A percentile compares a stretch with the other conserved stretches of the same genome.
Evolutionary conservation across 2,888 invertebrate species (phyloP).

Genomic region (Athalia cordata): DNA sequence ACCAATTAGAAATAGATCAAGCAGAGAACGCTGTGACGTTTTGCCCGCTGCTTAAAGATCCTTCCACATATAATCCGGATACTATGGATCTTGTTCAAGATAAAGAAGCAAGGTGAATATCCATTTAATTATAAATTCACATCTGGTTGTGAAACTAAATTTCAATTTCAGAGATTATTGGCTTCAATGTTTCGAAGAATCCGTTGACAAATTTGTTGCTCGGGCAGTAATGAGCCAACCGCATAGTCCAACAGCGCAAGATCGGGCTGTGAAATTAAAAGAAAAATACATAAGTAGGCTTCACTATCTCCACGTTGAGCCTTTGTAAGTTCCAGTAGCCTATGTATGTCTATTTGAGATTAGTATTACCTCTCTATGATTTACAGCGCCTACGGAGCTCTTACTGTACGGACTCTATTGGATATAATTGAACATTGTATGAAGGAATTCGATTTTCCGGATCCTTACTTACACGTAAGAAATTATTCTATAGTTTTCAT

Average conservation of each 20-base stretch:
- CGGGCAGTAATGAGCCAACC: constrained; percentile 89
- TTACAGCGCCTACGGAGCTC: constrained; percentile 83
- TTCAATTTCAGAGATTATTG: constrained; percentile 82
- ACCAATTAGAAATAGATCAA: constrained; percentile 72
- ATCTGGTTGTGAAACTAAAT: constrained; percentile 12
- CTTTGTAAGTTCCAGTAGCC: constrained; percentile 79
- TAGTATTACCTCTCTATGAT: constrained; percentile 12
- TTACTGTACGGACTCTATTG: constrained; percentile 92
- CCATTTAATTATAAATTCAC: neutral
- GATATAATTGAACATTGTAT: constrained; percentile 95
- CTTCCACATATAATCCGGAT: constrained; percentile 90
- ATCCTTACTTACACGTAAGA: constrained; percentile 82
- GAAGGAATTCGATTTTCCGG: constrained; percentile 93
- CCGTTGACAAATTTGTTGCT: constrained; percentile 88
- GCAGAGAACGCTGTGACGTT: constrained; percentile 76
- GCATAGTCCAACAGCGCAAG: constrained; percentile 83
- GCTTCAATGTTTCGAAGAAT: constrained; percentile 92
- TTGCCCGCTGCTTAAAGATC: constrained; percentile 87
- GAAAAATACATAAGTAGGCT: constrained; percentile 88
- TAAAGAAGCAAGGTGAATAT: constrained; percentile 82
- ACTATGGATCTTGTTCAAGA: constrained; percentile 92
- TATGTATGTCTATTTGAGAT: neutral
- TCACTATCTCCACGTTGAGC: constrained; percentile 84
- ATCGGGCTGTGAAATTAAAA: constrained; percentile 88
- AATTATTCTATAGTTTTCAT: neutral